Conservation (phyloP, 2,888 invertebrate species). For the Apamea crenata region DNA sequence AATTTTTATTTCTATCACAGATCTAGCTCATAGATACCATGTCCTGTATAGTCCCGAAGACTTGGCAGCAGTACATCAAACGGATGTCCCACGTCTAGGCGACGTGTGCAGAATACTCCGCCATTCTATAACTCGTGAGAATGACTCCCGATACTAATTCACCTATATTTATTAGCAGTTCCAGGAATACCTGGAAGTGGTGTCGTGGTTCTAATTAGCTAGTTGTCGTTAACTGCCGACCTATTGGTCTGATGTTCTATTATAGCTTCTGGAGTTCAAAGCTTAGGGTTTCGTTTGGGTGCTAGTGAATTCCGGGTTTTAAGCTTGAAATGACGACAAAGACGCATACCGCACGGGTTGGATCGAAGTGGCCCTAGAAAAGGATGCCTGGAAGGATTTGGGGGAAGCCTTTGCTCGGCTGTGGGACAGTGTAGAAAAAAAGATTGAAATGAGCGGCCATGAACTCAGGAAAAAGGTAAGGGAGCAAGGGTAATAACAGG, state of each 20-base stretch:
- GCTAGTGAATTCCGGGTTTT: not conserved
- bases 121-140: conserved; percentile 72
- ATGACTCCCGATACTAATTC: conserved; percentile 64
- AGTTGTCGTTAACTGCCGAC: conserved; percentile 10
- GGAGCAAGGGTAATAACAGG: not conserved
- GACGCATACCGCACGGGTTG: not conserved
- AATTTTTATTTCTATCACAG: not conserved
- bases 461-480: not conserved
- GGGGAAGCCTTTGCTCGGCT: not conserved
- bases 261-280: not conserved
- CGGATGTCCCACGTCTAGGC: conserved; percentile 74
- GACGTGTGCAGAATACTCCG: conserved; percentile 71
- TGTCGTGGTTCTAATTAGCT: conserved; percentile 46
- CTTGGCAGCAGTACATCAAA: conserved; percentile 61
- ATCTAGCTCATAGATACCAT: conserved; percentile 21
- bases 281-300: not conserved
- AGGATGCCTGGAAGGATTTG: not conserved
- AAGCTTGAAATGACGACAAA: not conserved
- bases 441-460: not conserved
- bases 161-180: conserved; percentile 63
- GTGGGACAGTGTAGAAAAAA: not conserved
- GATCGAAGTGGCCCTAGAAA: not conserved
- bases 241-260: conserved; percentile 22
- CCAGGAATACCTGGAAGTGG: conserved; percentile 45
- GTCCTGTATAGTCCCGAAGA: conserved; percentile 44